A percentile compares a stretch with the other conserved stretches of the same genome.
These are phyloP conservation scores for Hoplias malabaricus DNA, from an alignment of 2,113 vertebrate species.

Conservation along the genomic window DNA sequence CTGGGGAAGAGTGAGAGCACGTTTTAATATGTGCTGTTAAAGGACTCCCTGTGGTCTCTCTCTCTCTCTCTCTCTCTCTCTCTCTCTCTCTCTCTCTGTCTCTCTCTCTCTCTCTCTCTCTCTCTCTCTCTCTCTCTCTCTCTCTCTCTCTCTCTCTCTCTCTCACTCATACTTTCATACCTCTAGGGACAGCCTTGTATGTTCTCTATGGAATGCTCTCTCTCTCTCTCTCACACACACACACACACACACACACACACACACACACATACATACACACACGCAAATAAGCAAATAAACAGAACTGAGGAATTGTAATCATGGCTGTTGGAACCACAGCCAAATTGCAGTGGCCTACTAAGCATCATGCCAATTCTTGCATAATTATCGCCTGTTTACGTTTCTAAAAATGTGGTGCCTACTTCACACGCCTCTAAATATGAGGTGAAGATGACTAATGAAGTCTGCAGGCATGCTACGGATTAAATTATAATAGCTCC, in stretches of 20 bases:
- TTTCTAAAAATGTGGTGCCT: not conserved
- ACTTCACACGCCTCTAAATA: not conserved
- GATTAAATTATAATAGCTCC: not conserved
- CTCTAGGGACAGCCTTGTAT: constrained; percentile 11
- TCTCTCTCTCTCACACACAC: not conserved
- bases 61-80: not conserved
- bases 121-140: not conserved
- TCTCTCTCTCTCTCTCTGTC: not conserved
- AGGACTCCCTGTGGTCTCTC: constrained; percentile 63
- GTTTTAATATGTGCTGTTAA: constrained; percentile 77
- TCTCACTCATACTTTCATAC: too few species aligned
- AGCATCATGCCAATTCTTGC: not conserved
- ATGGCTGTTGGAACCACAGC: not conserved
- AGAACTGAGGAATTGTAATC: not conserved
- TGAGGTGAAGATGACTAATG: not conserved
- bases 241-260: constrained; percentile 7
- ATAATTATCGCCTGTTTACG: not conserved
- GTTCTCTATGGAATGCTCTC: not conserved
- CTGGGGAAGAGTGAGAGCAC: constrained; percentile 60
- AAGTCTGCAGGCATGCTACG: not conserved
- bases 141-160: too few species aligned
- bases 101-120: not conserved
- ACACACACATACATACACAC: constrained; percentile 5
- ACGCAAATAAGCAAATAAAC: constrained; percentile 1
- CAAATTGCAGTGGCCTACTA: not conserved